Base-by-base conservation (phyloP, 2,113 vertebrate genomes). In the Pimephales promelas region DNA sequence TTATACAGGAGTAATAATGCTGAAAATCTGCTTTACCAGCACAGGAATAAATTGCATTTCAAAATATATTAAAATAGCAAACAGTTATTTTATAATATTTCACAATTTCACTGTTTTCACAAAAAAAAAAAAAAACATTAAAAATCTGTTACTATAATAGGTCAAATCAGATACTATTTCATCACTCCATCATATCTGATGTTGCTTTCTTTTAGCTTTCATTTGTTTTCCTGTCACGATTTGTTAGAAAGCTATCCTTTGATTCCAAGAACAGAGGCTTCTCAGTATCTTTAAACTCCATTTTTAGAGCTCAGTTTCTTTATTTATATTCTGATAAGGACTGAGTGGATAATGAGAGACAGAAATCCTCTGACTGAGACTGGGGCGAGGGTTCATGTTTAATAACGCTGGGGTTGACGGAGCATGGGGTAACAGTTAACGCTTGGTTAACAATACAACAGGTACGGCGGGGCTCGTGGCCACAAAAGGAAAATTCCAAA, bases 221-320 rank as follows among this genome's bases (percentile, higher is more conserved):
- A 13, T 61, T 79, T 79, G 56, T 61, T 61, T 40, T 61, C 57
- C 10, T 28, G 56, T 62, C 54, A 24, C 54, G 34, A 9, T 24
- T 79, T 62, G 56, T 79, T 79, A 61, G 76, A 79, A 45, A 59
- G 36, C 56, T 11, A 10, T 79, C 36, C 76, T 79, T 79, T 79
- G 56, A 62, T 62, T 20, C 45, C 34, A 61, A 61, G 36, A 79
- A 78, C 56, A 59, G 54, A 78, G 75, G 52, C 2, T 40, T 59
- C 57, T 79, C 57, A 11, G 7, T 62, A 47, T 64, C 56, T 62
- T 45, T 62, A 64, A 47, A 62, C 57, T 62, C 24, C 56, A 36
- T 26, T 62, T 45, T 62, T 26, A 26, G 14, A 49, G 24, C 40
- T 31, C 43, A 2, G 36, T 66, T 66, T 34, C 8, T 47, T 49